Percentiles rank a stretch among this genome's conserved stretches.
Evolutionary conservation across 2,113 vertebrate genomes (phyloP).

Genomic region (Crocuta crocuta): DNA sequence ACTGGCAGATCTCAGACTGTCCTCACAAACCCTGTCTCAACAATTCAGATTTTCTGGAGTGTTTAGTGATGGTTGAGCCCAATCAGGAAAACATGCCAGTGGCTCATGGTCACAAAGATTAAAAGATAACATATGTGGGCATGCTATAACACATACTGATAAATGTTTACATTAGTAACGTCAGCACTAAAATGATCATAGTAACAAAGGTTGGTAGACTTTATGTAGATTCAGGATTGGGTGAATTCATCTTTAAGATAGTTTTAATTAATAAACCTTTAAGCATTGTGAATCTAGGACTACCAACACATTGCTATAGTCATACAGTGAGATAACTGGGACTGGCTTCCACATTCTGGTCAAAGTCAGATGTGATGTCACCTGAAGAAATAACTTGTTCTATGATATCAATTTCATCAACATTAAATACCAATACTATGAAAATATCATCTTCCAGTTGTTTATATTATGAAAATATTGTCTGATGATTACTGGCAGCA

Average conservation of each 20-base stretch:
- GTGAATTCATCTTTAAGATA: constrained; percentile 14
- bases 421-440: neutral
- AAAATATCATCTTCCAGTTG: neutral
- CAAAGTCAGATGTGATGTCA: neutral
- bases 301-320: neutral
- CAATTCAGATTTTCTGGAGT: neutral
- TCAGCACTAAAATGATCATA: neutral
- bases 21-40: constrained; percentile 1
- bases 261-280: neutral
- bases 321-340: neutral
- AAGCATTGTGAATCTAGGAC: neutral
- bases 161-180: neutral
- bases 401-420: constrained; percentile 4
- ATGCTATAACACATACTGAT: neutral
- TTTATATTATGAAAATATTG: constrained; percentile 36
- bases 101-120: neutral
- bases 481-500: neutral
- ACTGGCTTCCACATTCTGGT: neutral
- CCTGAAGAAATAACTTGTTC: neutral
- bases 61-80: neutral
- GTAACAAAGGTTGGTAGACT: neutral
- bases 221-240: neutral
- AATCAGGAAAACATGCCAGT: constrained; percentile 25
- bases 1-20: neutral
- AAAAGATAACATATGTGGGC: neutral